Percentiles rank a stretch among this genome's conserved stretches.
These are phyloP conservation scores for Trichonephila inaurata DNA, from an alignment of 1,140 invertebrate genomes.

Conservation along the genomic window DNA sequence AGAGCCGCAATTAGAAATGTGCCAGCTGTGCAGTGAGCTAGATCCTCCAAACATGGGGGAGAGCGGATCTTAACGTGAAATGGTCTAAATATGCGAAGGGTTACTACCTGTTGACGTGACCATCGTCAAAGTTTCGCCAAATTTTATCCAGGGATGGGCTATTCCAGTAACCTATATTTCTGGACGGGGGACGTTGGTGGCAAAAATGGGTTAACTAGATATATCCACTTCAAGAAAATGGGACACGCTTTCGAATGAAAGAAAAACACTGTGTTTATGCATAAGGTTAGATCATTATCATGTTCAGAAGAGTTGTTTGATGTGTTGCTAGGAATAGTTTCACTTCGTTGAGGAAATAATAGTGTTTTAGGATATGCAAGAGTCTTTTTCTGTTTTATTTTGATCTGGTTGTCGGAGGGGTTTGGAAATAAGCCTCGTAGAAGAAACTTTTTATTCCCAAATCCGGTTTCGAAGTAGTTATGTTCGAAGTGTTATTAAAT, in stretches of 20 bases:
- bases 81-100: background rate
- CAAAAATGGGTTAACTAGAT: background rate
- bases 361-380: no score
- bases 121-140: background rate
- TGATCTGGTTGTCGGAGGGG: no score
- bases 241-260: background rate
- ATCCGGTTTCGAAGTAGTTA: no score
- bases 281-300: background rate
- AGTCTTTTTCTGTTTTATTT: no score
- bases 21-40: constrained; percentile 30
- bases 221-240: background rate
- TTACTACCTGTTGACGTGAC: background rate
- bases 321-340: background rate
- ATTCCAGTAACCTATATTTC: constrained; percentile 10
- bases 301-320: background rate
- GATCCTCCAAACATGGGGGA: background rate
- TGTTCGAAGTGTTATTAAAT: no score
- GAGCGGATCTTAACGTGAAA: background rate
- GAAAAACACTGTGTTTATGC: background rate
- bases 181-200: background rate
- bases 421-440: no score
- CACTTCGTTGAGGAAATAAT: background rate
- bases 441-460: no score
- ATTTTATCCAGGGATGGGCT: background rate
- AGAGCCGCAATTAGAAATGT: constrained; percentile 23